Base-by-base conservation (phyloP, 2,797 vertebrate genomes). In the Sebastes trivittatus region DNA sequence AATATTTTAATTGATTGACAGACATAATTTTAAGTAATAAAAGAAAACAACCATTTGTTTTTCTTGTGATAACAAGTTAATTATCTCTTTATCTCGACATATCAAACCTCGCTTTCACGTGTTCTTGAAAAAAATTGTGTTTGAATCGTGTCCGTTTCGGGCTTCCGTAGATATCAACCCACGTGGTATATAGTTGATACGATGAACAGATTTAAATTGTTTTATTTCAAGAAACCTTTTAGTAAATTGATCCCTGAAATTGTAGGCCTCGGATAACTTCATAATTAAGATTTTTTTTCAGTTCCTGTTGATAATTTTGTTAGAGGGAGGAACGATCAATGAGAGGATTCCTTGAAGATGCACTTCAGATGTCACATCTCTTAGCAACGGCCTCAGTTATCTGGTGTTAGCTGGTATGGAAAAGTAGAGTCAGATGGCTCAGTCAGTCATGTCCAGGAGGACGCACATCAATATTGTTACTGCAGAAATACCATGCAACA, bases 311-410 rank as follows among this genome's bases (percentile, higher is more conserved):
- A 62, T 73, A 3, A 67, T 60, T 70, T 74, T 4, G 60, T 69
- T 58, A 36, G 56, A 54, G 38, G 3, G 36, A 14, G 23, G 52
- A 69, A 25, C 16, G 14, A 29, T 78, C 74, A 18, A 46, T 75
- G 20, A 56, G 75, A 32, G 32, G 55, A 54, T 82, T 62, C 49
- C 25, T 69, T 46, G 42, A 75, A 75, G 60, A 52, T 77, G 49
- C 30, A 62, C 61, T 64, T 85, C 77, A 69, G 36, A 78, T 73
- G 60, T 75, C 76, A 49, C 27, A 75, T 84, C 34, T 63, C 70
- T 73, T 77, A 80, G 72, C 73, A 75, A 72, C 69, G 22, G 23
- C n/a, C 34, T 14, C 34, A 14, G 20, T 13, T 52, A 55, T 65
- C 36, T 80, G 32, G n/a, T 60, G 36, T 49, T 42, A 18, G 23